Evolutionary conservation across 2,113 vertebrate species (phyloP).

Genomic region (Lepidothrix coronata): DNA sequence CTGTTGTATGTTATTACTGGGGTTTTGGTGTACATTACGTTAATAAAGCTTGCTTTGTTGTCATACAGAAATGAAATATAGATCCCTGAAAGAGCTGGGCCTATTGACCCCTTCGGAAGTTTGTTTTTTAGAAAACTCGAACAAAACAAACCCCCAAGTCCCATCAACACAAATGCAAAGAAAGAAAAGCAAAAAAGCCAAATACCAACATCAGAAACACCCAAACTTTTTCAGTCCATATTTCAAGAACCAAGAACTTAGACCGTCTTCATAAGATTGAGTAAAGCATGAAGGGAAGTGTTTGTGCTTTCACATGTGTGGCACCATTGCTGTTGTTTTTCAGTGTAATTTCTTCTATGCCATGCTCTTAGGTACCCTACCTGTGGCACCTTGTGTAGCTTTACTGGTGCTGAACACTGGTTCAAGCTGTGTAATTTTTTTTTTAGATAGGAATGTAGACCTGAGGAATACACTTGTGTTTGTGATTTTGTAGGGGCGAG

Average conservation of each 20-base stretch:
- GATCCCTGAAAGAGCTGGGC: neutral
- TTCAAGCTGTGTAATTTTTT: neutral
- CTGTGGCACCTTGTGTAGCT: neutral
- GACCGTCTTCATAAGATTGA: neutral
- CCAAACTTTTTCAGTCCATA: neutral
- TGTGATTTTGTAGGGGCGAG: neutral
- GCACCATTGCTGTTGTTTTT: neutral
- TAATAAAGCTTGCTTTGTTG: neutral
- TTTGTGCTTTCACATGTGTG: neutral
- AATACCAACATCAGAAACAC: neutral
- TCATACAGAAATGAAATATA: neutral
- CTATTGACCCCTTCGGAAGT: neutral
- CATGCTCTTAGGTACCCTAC: neutral
- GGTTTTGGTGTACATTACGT: neutral
- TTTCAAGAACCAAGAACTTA: neutral
- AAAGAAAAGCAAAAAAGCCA: neutral
- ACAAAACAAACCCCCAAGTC: neutral
- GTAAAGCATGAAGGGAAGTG: neutral
- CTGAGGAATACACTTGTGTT: neutral
- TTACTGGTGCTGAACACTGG: neutral
- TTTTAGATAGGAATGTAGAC: neutral
- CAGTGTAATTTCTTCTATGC: neutral
- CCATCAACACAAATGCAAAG: neutral
- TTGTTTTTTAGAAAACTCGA: neutral
- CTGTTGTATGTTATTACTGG: neutral